These are phyloP conservation scores for Xiphorhynchus erythropygius DNA, from an alignment of 2,797 vertebrate genomes.

Conservation along the genomic window DNA sequence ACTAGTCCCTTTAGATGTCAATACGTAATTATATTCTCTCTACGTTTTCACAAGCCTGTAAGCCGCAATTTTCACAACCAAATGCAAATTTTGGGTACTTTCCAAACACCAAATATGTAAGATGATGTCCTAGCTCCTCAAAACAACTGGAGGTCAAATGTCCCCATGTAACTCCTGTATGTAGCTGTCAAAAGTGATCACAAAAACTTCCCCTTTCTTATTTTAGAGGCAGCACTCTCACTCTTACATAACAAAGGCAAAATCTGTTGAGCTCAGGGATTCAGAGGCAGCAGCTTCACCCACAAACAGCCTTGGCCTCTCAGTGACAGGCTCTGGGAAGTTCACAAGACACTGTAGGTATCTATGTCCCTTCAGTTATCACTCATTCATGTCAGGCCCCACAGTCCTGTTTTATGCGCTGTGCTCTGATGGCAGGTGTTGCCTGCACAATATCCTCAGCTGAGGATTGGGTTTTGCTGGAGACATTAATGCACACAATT, in stretches of 20 bases:
- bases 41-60: neutral
- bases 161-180: slow-evolving; percentile 12
- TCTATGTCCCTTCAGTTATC: neutral
- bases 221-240: slow-evolving; percentile 61
- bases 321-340: neutral
- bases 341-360: slow-evolving; percentile 1
- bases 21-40: neutral
- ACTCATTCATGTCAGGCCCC: neutral
- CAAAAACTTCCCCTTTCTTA: slow-evolving; percentile 62
- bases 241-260: slow-evolving; percentile 51
- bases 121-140: neutral
- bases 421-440: neutral
- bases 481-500: slow-evolving; percentile 21
- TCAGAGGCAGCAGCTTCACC: neutral
- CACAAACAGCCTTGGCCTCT: neutral
- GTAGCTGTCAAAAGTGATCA: slow-evolving; percentile 33
- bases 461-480: neutral
- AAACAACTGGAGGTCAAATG: slow-evolving; percentile 12
- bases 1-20: neutral
- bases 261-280: slow-evolving; percentile 59
- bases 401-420: neutral
- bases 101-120: neutral
- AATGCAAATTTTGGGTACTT: neutral
- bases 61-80: neutral
- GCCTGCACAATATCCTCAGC: slow-evolving; percentile 17